A percentile compares a stretch with the other conserved stretches of the same genome.
phyloP scores from a whole-genome alignment of 1,140 invertebrate genomes.

The Panulirus ornatus region DNA sequence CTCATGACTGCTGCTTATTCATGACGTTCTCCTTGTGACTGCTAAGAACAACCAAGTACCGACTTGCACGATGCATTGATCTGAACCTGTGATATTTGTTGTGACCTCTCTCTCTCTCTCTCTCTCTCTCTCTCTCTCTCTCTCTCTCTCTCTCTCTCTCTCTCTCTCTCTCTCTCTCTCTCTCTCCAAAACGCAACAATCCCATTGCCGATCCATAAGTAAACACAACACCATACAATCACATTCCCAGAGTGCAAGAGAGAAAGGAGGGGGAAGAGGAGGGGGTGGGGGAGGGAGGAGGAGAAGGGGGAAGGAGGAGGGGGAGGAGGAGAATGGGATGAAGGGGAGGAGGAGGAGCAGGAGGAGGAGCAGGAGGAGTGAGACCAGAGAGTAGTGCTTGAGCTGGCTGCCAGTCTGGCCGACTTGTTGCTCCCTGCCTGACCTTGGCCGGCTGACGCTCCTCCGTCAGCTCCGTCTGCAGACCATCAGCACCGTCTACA shows the following conservation, averaged over 20 bases:
- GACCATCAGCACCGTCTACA: too few relatives aligned
- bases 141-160: constrained; percentile 7
- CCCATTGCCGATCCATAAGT: background rate
- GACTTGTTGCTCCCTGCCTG: too few relatives aligned
- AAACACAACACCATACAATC: background rate
- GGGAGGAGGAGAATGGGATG: background rate
- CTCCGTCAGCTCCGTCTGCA: too few relatives aligned
- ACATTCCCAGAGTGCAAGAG: background rate
- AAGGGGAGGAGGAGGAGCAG: background rate
- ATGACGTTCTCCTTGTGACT: too few relatives aligned
- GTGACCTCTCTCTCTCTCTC: background rate
- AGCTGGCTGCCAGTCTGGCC: background rate
- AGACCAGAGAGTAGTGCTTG: background rate
- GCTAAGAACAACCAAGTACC: background rate
- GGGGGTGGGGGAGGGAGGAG: background rate
- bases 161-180: constrained; percentile 7
- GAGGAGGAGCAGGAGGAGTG: background rate
- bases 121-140: background rate
- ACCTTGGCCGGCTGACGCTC: too few relatives aligned
- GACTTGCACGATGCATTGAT: background rate
- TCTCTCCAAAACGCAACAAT: background rate
- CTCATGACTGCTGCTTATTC: too few relatives aligned
- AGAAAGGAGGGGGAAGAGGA: background rate
- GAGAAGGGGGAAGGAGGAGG: too few relatives aligned
- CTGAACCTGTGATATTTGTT: background rate